A percentile compares a stretch with the other conserved stretches of the same genome.
These are phyloP conservation scores for Caenorhabditis sp. DNA, from an alignment of 2,888 invertebrate species.

Conservation along the genomic window DNA sequence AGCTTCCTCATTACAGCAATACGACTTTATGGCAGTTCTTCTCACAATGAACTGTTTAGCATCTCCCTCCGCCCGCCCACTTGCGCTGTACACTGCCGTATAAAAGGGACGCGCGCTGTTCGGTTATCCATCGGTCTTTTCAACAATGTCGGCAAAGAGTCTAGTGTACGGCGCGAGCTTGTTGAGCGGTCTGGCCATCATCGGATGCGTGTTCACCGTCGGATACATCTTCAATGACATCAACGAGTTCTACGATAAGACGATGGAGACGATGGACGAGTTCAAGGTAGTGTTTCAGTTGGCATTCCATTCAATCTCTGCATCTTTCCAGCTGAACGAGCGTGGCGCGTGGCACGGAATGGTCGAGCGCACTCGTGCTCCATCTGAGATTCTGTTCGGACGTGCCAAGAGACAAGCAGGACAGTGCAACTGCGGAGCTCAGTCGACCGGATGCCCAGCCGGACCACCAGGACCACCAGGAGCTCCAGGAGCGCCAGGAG, in stretches of 20 bases:
- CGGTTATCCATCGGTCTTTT: too few relatives aligned
- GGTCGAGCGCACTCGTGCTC: slow-evolving; percentile 47
- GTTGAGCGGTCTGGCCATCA: slow-evolving; percentile 40
- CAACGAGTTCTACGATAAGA: slow-evolving; percentile 45
- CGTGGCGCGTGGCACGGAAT: slow-evolving; percentile 49
- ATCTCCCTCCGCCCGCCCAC: too few relatives aligned
- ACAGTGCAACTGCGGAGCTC: slow-evolving; percentile 54
- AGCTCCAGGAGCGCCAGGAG: slow-evolving; percentile 65
- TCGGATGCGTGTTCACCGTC: slow-evolving; percentile 47
- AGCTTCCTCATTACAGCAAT: too few relatives aligned
- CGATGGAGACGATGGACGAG: slow-evolving; percentile 46
- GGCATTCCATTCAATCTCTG: background rate
- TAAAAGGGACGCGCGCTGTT: too few relatives aligned
- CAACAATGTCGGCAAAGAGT: slow-evolving; percentile 36
- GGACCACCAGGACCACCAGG: slow-evolving; percentile 71
- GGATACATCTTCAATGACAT: slow-evolving; percentile 51
- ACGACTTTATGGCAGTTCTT: slow-evolving; percentile 31
- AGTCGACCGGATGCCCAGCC: slow-evolving; percentile 60
- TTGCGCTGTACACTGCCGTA: slow-evolving; percentile 21
- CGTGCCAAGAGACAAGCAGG: slow-evolving; percentile 46
- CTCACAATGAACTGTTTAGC: too few relatives aligned
- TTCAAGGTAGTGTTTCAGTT: slow-evolving; percentile 46
- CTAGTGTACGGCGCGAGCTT: slow-evolving; percentile 45
- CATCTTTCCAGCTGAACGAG: slow-evolving; percentile 31
- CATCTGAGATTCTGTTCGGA: slow-evolving; percentile 50